These are phyloP conservation scores for Micromussa lordhowensis DNA, from an alignment of 92 coral and sea anemone genomes.

Conservation along the genomic window DNA sequence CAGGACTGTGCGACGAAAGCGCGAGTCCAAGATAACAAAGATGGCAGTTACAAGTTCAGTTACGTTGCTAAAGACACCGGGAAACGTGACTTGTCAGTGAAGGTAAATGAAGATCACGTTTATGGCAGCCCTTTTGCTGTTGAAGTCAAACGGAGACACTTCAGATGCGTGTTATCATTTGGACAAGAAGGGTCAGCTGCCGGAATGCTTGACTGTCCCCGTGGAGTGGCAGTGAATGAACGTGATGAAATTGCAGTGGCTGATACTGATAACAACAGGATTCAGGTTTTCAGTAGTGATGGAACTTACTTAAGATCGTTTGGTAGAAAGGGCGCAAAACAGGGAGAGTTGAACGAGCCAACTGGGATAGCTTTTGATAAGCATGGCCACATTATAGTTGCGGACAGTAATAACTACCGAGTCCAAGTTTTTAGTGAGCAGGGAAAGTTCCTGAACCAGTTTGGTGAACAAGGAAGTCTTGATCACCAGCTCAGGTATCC, in stretches of 20 bases:
- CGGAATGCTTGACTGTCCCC: slow-evolving; percentile 12
- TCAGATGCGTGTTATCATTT: not conserved
- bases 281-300: slow-evolving; percentile 8
- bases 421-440: slow-evolving; percentile 12
- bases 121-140: slow-evolving; percentile 25
- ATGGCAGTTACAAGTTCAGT: not conserved
- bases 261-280: slow-evolving; percentile 11
- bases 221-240: slow-evolving; percentile 30
- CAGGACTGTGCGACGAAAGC: not conserved
- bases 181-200: slow-evolving; percentile 38
- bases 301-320: slow-evolving; percentile 8
- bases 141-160: not conserved
- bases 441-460: slow-evolving; percentile 10
- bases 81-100: not conserved
- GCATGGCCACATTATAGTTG: not conserved
- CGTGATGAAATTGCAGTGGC: slow-evolving; percentile 11
- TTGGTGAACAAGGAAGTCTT: slow-evolving; percentile 14
- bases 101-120: not conserved
- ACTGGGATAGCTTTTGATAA: slow-evolving; percentile 5
- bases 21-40: not conserved
- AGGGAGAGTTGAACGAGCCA: not conserved
- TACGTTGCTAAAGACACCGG: not conserved
- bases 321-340: slow-evolving; percentile 1
- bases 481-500: slow-evolving; percentile 26
- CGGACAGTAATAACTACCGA: not conserved